A percentile compares a stretch with the other conserved stretches of the same genome.
Evolutionary conservation across 1,140 invertebrate genomes (phyloP).

Genomic region (Scaptomyza graminum): DNA sequence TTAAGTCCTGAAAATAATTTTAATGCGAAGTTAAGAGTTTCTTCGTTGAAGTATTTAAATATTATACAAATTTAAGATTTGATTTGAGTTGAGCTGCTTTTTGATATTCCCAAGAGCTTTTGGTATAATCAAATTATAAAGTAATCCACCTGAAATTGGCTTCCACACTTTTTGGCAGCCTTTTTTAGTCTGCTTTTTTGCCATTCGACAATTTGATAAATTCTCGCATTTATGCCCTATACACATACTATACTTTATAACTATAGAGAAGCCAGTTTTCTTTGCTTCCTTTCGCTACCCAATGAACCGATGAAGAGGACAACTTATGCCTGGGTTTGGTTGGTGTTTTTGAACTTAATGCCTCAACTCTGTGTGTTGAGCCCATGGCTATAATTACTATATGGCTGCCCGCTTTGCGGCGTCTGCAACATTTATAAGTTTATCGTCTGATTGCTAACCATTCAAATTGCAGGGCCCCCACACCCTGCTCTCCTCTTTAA

Average conservation of each 20-base stretch:
- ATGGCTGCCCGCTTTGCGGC: constrained; percentile 71
- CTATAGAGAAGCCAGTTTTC: background rate
- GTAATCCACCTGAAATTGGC: constrained; percentile 37
- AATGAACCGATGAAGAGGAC: constrained; percentile 5
- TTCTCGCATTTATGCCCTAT: constrained; percentile 2
- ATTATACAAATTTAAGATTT: constrained; percentile 2
- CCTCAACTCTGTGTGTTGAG: constrained; percentile 45
- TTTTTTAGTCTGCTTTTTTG: background rate
- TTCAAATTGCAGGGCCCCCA: constrained; percentile 45
- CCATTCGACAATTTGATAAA: background rate
- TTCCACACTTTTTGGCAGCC: constrained; percentile 26
- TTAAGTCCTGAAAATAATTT: constrained; percentile 19
- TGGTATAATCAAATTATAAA: constrained; percentile 31
- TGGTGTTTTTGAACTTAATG: constrained; percentile 45
- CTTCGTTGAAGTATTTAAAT: too few relatives aligned
- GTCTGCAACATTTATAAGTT: constrained; percentile 81
- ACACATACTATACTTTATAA: background rate
- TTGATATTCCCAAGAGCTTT: constrained; percentile 15
- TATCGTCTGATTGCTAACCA: constrained; percentile 73
- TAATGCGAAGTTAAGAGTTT: too few relatives aligned
- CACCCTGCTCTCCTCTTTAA: too few relatives aligned
- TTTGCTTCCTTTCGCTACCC: background rate
- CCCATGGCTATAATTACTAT: constrained; percentile 78
- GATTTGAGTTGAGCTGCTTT: constrained; percentile 28
- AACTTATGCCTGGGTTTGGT: constrained; percentile 31